Conservation (phyloP, 2,888 invertebrate genomes). For the Odontothrips loti region DNA sequence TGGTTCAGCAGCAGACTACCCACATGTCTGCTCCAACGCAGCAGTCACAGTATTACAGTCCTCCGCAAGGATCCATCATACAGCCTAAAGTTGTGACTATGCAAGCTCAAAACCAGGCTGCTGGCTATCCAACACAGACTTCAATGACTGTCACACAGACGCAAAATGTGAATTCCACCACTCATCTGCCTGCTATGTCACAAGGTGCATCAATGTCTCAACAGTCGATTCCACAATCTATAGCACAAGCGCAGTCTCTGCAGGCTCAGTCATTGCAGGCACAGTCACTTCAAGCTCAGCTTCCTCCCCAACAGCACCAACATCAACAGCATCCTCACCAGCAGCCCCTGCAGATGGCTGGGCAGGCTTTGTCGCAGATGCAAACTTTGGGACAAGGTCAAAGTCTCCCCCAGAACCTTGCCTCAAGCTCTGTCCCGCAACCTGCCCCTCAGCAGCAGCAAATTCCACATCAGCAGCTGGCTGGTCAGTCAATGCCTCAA, state of each 20-base stretch:
- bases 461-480: conserved; percentile 33
- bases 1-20: conserved; percentile 31
- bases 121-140: not conserved
- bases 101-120: conserved; percentile 33
- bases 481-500: conserved; percentile 34
- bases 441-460: conserved; percentile 33
- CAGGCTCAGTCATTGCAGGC: conserved; percentile 36
- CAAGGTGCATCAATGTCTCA: conserved; percentile 14
- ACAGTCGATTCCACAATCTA: not conserved
- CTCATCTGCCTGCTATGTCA: not conserved
- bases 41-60: conserved; percentile 15
- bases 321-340: not conserved
- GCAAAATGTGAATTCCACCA: not conserved
- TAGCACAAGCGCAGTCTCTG: conserved; percentile 33
- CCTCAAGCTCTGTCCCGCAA: conserved; percentile 32
- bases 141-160: conserved; percentile 7
- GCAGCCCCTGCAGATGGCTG: not conserved
- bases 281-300: conserved; percentile 36
- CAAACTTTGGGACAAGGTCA: conserved; percentile 15
- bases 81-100: conserved; percentile 27
- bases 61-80: not conserved
- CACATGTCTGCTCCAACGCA: conserved; percentile 8
- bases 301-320: conserved; percentile 34
- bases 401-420: conserved; percentile 28
- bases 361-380: not conserved